phyloP scores from a whole-genome alignment of 1,140 invertebrate genomes.

The Brachionus manjavacas region DNA sequence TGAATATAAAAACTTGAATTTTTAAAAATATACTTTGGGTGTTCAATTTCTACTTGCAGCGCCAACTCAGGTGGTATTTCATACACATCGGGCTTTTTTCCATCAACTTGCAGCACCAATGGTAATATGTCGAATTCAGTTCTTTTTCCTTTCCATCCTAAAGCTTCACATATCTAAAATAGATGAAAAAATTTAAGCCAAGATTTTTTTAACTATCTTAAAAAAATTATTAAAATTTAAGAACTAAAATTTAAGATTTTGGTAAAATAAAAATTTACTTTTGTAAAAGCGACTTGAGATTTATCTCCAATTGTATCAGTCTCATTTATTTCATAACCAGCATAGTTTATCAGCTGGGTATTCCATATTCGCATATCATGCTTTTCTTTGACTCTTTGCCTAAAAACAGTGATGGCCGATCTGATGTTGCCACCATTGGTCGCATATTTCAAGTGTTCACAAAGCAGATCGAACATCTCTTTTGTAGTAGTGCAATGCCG shows the following conservation, averaged over 20 bases:
- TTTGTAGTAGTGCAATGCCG: conserved; percentile 1
- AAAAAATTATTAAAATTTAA: no score
- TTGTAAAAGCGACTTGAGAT: conserved; percentile 76
- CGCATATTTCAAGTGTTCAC: conserved; percentile 92
- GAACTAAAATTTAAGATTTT: not conserved
- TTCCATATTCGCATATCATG: conserved; percentile 88
- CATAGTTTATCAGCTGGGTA: conserved; percentile 76
- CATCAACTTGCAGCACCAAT: conserved; percentile 79
- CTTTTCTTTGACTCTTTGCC: conserved; percentile 71
- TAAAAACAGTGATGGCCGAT: conserved; percentile 88
- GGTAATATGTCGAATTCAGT: conserved; percentile 79
- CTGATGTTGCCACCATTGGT: conserved; percentile 93
- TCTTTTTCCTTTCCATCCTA: conserved; percentile 71
- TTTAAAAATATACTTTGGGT: conserved; percentile 81
- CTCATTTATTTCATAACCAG: conserved; percentile 66
- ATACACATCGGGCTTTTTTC: conserved; percentile 85
- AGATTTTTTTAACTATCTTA: no score
- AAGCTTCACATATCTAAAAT: conserved; percentile 73
- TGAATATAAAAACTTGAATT: not conserved
- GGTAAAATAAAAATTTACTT: conserved; percentile 61
- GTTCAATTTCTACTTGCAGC: conserved; percentile 74
- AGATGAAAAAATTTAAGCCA: no score
- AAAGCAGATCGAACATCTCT: conserved; percentile 85
- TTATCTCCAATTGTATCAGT: conserved; percentile 56
- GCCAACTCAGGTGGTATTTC: conserved; percentile 82